Evolutionary conservation across 2,888 invertebrate genomes (phyloP).

Genomic region (Epinotia bilunana): DNA sequence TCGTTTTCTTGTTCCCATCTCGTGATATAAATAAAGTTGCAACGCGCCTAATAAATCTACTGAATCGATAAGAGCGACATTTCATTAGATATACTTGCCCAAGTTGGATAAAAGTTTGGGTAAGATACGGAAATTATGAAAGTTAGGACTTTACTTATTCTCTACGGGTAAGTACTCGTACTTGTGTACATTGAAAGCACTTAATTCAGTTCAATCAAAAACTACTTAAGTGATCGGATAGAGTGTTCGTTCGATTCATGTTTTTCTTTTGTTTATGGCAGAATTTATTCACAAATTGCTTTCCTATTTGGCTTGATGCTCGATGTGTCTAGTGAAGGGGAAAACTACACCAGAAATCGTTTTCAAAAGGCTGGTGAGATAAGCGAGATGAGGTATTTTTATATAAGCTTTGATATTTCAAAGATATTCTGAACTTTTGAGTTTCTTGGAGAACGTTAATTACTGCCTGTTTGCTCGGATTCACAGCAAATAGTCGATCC

Average conservation of each 20-base stretch:
- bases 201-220: conserved; percentile 7
- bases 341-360: no score
- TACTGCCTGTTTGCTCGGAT: neutral
- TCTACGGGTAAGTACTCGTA: conserved; percentile 26
- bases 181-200: conserved; percentile 23
- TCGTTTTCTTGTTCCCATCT: conserved; percentile 24
- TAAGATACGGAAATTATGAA: conserved; percentile 42
- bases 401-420: no score
- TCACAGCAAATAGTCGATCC: neutral
- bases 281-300: neutral
- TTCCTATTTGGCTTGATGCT: neutral
- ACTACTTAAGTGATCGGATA: neutral
- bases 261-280: neutral
- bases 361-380: no score
- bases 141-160: conserved; percentile 36
- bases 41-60: conserved; percentile 41
- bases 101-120: conserved; percentile 41
- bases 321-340: no score
- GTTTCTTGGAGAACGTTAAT: no score
- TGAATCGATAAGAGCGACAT: conserved; percentile 40
- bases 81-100: conserved; percentile 42
- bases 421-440: no score
- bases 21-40: conserved; percentile 36
- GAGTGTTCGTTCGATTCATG: neutral
- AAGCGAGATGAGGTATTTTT: no score